Evolutionary conservation across 2,797 vertebrate genomes (phyloP), one percentile per base, ranked within the genome.

Genomic region (Molothrus aeneus): DNA sequence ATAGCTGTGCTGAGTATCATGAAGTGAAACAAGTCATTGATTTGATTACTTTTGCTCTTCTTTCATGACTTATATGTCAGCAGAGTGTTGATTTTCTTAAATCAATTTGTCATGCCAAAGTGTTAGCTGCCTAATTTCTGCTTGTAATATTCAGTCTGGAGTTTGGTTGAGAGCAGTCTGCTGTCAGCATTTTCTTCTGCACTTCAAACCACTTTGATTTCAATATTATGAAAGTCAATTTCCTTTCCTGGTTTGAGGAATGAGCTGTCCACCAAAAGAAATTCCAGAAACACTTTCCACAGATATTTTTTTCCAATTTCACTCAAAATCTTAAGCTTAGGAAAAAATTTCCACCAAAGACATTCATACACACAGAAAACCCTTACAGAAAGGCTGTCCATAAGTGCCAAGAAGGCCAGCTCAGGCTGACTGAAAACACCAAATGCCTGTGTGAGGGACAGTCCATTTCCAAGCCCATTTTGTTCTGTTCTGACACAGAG

Each of bases 31-130:
- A 74, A 94, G 25, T 47, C 11, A 79, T 51, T 69, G 56, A 83
- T 89, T 90, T 85, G 53, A 88, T 94, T 93, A 64, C 45, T 94
- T 90, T 61, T 95, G 13, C 22, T 87, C 26, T 69, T 82, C 28
- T 92, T 80, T 83, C 75, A 60, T 88, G 56, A 90, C 57, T 88
- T 89, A 13, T 7, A 40, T 74, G 51, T 61, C 51, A 88, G 26
- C n/a, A 88, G 51, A 79, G 25, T 61, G 72, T 77, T 87, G 79
- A 57, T 92, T 94, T 89, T 78, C 73, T 84, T 90, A 53, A 86
- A 85, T 53, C 5, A 24, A 48, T 80, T 80, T 1, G 28, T 80
- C 86, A 47, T 57, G 26, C 47, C 34, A n/a, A 81, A 66, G 65
- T 63, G 40, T 79, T 91, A 70, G 40, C 47, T 86, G 54, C 40